Conservation (phyloP, 2,113 vertebrate genomes). For the Telmatochromis sp. region DNA sequence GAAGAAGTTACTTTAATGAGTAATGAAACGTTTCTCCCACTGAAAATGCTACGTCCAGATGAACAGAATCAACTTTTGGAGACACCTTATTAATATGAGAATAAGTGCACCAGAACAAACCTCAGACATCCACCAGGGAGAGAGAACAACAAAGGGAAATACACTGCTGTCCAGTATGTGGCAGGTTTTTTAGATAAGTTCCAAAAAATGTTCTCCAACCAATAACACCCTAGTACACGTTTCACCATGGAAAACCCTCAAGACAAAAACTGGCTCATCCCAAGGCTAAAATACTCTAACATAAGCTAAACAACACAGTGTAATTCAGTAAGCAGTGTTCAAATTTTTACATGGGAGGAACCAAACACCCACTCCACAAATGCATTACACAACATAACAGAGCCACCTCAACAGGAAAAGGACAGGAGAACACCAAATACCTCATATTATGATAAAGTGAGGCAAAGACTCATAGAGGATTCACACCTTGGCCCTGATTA, state of each 20-base stretch:
- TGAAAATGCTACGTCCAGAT: neutral
- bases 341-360: neutral
- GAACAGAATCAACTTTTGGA: neutral
- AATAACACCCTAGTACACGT: neutral
- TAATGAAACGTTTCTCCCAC: accelerated
- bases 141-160: neutral
- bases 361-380: neutral
- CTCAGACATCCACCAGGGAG: neutral
- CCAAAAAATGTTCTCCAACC: neutral
- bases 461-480: neutral
- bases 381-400: neutral
- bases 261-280: neutral
- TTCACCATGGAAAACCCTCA: neutral
- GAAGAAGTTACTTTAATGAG: neutral
- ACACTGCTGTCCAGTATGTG: neutral
- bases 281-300: neutral
- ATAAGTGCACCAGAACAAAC: neutral
- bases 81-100: neutral
- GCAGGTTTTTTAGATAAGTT: neutral
- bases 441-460: neutral
- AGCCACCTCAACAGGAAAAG: neutral
- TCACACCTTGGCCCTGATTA: neutral
- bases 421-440: neutral
- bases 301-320: neutral
- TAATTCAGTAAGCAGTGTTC: neutral